Evolutionary conservation across 2,113 vertebrate species (phyloP), one percentile per base, ranked within the genome.

Genomic region (Gallinago media): DNA sequence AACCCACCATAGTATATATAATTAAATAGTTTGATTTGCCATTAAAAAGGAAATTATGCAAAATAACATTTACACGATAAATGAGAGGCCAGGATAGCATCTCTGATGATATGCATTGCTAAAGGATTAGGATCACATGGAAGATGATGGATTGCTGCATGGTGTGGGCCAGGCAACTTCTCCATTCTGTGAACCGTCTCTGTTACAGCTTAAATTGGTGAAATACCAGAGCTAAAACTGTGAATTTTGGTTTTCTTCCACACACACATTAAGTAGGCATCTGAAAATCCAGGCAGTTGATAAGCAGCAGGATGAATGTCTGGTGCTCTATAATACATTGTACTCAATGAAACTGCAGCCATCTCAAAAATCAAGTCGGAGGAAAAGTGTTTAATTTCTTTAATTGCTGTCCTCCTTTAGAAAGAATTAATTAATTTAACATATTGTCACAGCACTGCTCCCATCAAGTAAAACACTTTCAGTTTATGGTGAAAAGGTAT

Each of bases 211-310:
- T n/a, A 40, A 55, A 84, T 36, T 32, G 21, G 38, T 29, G 40
- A 12, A 83, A 94, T 8, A 75, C 4, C 32, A 61, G 40, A 66
- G 22, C 23, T 73, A 7, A 55, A 54, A 14, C 21, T 56, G 19
- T 4, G 40, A 26, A 61, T 65, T 65, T 44, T 36, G 23, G 3
- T 76, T 85, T 77, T 20, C 84, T 59, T 44, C 55, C 67, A 59
- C 12, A 14, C 6, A 6, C 1, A 10, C 14, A 18, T 67, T 47
- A 36, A 0, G 4, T 1, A 22, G 56, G 47, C 26, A 36, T 14
- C 62, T n/a, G 29, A 71, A 75, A 38, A 46, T 15, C 8, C 15
- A 7, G 8, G 42, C 20, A 52, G 40, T 2, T 47, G 36, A 25
- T 0, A 58, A 26, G 31, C 52, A 72, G 42, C 17, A 58, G 8